A percentile compares a stretch with the other conserved stretches of the same genome.
Conservation (phyloP, 2,113 vertebrate genomes). For the Apistogramma diplotaenia region DNA sequence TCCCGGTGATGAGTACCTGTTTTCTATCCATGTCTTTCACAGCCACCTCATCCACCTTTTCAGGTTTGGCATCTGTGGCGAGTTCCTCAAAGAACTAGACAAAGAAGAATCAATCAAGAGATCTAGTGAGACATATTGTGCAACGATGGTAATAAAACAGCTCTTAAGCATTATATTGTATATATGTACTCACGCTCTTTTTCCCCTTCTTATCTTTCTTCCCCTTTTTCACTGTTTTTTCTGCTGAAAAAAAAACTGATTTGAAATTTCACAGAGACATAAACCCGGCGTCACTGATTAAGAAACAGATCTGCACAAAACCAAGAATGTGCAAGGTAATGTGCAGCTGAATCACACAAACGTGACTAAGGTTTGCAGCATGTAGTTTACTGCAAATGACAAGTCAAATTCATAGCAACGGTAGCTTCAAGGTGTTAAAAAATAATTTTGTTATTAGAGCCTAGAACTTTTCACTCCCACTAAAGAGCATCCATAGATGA, state of each 20-base stretch:
- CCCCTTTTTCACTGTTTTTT: constrained; percentile 85
- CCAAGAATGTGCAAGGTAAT: not conserved
- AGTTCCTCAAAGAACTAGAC: constrained; percentile 89
- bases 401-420: no score
- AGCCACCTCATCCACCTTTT: constrained; percentile 70
- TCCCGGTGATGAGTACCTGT: constrained; percentile 65
- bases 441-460: rapidly evolving
- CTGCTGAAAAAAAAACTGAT: constrained; percentile 37
- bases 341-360: not conserved
- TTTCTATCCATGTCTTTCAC: constrained; percentile 77
- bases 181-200: constrained; percentile 82
- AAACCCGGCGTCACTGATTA: not conserved
- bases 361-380: not conserved
- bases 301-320: not conserved
- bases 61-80: constrained; percentile 79
- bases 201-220: constrained; percentile 89
- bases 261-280: not conserved
- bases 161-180: not conserved
- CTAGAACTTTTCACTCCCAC: not conserved
- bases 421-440: not conserved
- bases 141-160: not conserved
- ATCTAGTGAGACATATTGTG: not conserved
- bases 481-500: not conserved
- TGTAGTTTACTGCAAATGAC: not conserved
- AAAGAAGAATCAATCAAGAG: not conserved